phyloP scores from a whole-genome alignment of 2,888 invertebrate species.

The Heliconius sara region DNA sequence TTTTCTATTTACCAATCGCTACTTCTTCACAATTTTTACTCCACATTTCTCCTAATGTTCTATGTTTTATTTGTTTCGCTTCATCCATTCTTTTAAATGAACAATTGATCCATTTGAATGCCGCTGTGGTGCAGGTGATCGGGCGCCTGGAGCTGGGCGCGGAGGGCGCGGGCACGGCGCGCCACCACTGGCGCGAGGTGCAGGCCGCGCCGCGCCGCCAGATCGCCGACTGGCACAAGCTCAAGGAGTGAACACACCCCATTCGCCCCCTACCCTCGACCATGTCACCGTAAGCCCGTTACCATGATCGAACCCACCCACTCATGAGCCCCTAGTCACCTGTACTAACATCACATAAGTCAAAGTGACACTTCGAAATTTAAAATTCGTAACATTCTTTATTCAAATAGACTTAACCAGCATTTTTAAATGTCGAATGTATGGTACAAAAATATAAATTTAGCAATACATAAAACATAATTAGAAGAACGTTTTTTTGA shows the following conservation, averaged over 20 bases:
- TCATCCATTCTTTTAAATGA: too few species aligned
- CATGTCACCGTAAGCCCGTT: background rate
- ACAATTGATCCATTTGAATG: too few species aligned
- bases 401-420: too few species aligned
- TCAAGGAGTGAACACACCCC: slow-evolving; percentile 88
- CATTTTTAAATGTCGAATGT: too few species aligned
- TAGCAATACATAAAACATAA: too few species aligned
- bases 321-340: background rate
- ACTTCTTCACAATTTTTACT: too few species aligned
- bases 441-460: too few species aligned
- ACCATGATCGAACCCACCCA: background rate
- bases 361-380: background rate
- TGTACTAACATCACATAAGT: background rate
- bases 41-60: too few species aligned
- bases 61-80: too few species aligned
- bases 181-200: slow-evolving; percentile 99
- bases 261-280: background rate
- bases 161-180: slow-evolving; percentile 90
- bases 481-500: background rate
- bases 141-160: slow-evolving; percentile 97
- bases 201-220: slow-evolving; percentile 98
- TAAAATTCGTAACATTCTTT: background rate
- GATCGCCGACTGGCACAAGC: slow-evolving; percentile 99
- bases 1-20: too few species aligned
- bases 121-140: slow-evolving; percentile 88